phyloP scores from a whole-genome alignment of 2,797 vertebrate species.

The Mormyrops boulengeri region DNA sequence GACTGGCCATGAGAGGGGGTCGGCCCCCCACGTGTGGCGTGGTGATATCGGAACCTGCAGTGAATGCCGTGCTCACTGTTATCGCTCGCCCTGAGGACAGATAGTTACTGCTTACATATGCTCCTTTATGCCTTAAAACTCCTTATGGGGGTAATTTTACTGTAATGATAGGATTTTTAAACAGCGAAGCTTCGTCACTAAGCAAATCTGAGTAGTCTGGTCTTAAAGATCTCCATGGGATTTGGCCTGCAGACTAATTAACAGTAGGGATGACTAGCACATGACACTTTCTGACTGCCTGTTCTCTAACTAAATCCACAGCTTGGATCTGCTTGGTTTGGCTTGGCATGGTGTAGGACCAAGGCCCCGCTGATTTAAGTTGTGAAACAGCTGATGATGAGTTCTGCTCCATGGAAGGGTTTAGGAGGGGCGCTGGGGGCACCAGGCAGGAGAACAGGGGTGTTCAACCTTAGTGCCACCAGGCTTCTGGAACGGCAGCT shows the following conservation, averaged over 20 bases:
- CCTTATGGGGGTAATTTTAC: background rate
- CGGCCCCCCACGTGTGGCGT: background rate
- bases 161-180: background rate
- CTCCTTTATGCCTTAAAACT: background rate
- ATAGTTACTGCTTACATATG: background rate
- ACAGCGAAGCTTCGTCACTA: background rate
- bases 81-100: background rate
- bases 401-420: background rate
- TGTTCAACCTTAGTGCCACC: constrained; percentile 1
- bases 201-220: background rate
- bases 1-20: background rate
- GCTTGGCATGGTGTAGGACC: background rate
- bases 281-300: background rate
- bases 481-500: constrained; percentile 38
- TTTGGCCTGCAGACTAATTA: background rate
- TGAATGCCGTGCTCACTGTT: background rate
- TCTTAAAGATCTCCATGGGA: background rate
- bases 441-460: background rate
- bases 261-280: background rate
- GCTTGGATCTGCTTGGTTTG: background rate
- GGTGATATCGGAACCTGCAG: background rate
- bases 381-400: background rate
- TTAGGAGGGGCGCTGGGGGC: background rate
- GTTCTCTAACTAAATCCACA: background rate
- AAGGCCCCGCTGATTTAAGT: background rate